Conservation (phyloP, 2,113 vertebrate genomes). For the Tympanuchus pallidicinctus region DNA sequence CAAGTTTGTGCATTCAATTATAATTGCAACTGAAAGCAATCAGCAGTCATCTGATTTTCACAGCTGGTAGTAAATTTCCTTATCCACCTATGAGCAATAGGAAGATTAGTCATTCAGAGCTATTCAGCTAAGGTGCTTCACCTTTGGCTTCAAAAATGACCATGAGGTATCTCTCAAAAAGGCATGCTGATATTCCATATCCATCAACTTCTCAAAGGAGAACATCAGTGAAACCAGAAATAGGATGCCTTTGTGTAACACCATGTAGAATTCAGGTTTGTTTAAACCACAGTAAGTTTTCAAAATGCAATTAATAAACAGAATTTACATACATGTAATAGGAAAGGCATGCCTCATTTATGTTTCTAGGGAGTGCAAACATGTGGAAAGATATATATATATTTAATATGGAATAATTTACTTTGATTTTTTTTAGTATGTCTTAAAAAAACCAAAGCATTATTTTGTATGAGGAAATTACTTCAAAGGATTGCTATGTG, state of each 20-base stretch:
- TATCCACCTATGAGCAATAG: neutral
- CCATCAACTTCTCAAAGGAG: neutral
- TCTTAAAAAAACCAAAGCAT: neutral
- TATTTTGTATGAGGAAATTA: neutral
- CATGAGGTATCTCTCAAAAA: neutral
- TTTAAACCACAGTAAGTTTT: neutral
- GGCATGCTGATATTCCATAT: neutral
- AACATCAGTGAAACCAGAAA: neutral
- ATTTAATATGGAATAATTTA: neutral
- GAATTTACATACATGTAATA: neutral
- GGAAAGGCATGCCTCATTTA: neutral
- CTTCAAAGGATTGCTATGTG: neutral
- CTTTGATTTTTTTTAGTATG: neutral
- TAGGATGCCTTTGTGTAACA: neutral
- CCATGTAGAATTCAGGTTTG: neutral
- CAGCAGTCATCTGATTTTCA: neutral
- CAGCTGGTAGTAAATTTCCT: neutral
- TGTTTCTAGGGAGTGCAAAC: neutral
- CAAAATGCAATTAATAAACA: neutral
- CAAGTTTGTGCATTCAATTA: neutral
- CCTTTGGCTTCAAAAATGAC: neutral
- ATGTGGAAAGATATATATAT: neutral
- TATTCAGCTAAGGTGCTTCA: neutral
- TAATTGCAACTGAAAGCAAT: slow-evolving; percentile 6
- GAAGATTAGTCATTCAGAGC: neutral